Base-by-base conservation (phyloP, 2,888 invertebrate species). In the Drosophila multiciliata region DNA sequence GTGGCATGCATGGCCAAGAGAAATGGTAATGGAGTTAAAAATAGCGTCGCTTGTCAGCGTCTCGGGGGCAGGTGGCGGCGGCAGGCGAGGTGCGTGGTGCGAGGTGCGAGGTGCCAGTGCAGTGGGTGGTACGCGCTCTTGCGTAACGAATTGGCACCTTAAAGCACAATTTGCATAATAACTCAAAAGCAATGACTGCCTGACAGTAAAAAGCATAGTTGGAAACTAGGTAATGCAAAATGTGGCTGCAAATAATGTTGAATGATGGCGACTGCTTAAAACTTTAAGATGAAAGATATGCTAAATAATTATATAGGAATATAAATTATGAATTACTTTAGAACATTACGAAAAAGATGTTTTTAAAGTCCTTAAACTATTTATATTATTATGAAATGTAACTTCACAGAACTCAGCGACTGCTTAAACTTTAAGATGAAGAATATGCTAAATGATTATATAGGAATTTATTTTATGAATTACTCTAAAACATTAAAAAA, bases 1-100 rank as follows among this genome's bases (percentile, higher is more conserved):
- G 78, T 78, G 78, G 80, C 77, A 77, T 48, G 38, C 70, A 71
- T 57, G 29, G 70, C 66, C 66, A 62, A 58, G 66, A 68, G 69
- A 54, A 75, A 73, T 66, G 79, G 59, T 75, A 75, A 78, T 78
- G 66, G 68, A 75, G 78, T 75, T 72, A 54, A 79, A 78, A 75
- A 79, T 60, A 75, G 48, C 63, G 38, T 35, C 26, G 48, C 5
- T 23, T 15, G 23, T 15, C 33, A 11, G 23, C 15, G 5, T 15
- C 20, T 7, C 20, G 32, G n/a, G 33, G 26, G 42, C 9, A 26
- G 29, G 11, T 17, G 5, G 29, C 6, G 5, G 29, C 29, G 29
- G 29, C 29, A 29, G 29, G 1, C 12, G 29, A 7, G 50, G 12
- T 6, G 1, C 12, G 29, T 5, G 50, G 12, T 6, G 12, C 42